phyloP scores from a whole-genome alignment of 1,140 invertebrate species.

The Bombyx mandarina region DNA sequence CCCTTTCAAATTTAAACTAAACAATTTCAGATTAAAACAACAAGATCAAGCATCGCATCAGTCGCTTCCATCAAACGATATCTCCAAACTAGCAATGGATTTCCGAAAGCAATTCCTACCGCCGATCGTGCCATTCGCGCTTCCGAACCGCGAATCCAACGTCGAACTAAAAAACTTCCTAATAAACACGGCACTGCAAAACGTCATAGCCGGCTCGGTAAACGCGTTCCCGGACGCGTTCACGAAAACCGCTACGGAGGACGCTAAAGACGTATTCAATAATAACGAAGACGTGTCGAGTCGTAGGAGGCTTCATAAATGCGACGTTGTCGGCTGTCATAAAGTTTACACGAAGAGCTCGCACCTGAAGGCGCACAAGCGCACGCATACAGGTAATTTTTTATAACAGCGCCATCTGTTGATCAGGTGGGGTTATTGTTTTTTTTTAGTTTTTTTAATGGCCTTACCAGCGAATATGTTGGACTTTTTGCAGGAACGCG shows the following conservation, averaged over 20 bases:
- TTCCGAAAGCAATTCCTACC: slow-evolving; percentile 18
- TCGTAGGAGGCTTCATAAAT: slow-evolving; percentile 83
- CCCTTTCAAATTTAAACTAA: slow-evolving; percentile 32
- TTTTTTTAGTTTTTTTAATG: no score
- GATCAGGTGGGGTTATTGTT: no score
- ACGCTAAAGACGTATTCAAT: slow-evolving; percentile 4
- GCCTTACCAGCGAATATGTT: no score
- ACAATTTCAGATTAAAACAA: slow-evolving; percentile 12
- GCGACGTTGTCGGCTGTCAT: slow-evolving; percentile 94
- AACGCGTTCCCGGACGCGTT: slow-evolving; percentile 18
- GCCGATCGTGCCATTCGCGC: slow-evolving; percentile 28
- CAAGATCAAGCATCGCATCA: slow-evolving; percentile 5
- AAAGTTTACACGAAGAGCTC: slow-evolving; percentile 99
- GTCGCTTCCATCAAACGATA: slow-evolving; percentile 17
- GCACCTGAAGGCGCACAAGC: slow-evolving; percentile 96
- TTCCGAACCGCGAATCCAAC: slow-evolving; percentile 21
- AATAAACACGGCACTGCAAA: slow-evolving; percentile 48
- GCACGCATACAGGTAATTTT: slow-evolving; percentile 94
- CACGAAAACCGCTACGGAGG: slow-evolving; percentile 3
- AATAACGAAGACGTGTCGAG: slow-evolving; percentile 23
- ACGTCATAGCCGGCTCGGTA: slow-evolving; percentile 33
- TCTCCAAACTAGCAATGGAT: slow-evolving; percentile 12
- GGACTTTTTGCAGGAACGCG: no score
- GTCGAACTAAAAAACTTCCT: slow-evolving; percentile 45
- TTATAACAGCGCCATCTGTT: no score